Conservation (phyloP, 2,888 invertebrate species). For the Heterodera filipjevi region DNA sequence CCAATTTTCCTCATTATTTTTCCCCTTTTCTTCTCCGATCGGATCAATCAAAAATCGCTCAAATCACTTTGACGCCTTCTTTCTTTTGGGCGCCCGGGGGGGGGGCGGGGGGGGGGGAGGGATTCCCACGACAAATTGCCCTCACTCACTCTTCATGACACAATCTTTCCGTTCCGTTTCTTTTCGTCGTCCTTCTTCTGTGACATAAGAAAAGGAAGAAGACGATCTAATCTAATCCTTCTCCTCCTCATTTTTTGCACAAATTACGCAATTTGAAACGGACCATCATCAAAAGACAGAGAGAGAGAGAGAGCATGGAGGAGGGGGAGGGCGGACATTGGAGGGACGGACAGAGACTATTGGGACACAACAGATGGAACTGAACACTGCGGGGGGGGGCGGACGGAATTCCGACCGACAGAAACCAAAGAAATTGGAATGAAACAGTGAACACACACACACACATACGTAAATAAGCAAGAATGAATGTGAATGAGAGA, state of each 20-base stretch:
- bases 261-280: conserved; percentile 12
- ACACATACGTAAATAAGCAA: neutral
- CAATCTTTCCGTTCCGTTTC: neutral
- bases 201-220: neutral
- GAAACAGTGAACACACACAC: neutral
- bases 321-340: too few species aligned
- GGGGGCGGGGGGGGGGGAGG: neutral
- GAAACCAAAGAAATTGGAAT: neutral
- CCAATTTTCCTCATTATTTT: too few species aligned
- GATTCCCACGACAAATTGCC: conserved; percentile 7
- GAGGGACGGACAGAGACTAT: neutral
- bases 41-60: too few species aligned
- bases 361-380: neutral
- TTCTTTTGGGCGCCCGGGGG: neutral
- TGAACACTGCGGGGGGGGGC: neutral
- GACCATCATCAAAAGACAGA: conserved; percentile 3
- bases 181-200: neutral
- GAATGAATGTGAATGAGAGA: too few species aligned
- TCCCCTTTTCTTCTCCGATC: too few species aligned
- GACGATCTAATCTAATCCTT: conserved; percentile 6
- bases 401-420: neutral
- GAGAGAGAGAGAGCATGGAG: neutral
- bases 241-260: neutral
- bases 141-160: neutral
- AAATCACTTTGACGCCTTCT: too few species aligned